Percentiles rank a stretch among this genome's conserved stretches.
phyloP scores from a whole-genome alignment of 1,140 invertebrate species.

The Anoplophora glabripennis region DNA sequence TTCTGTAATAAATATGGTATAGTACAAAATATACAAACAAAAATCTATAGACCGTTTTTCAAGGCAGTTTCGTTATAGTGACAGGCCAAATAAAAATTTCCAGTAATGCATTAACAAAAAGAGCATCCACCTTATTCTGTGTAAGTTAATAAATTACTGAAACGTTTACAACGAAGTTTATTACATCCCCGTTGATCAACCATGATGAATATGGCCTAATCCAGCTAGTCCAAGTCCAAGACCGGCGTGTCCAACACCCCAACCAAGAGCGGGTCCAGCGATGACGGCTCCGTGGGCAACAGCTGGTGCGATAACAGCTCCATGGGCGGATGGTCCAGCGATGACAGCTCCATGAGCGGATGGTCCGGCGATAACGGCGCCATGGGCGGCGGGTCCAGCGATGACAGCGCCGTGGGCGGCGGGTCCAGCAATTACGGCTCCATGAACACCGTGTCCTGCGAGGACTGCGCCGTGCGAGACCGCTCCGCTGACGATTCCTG shows the following conservation, averaged over 20 bases:
- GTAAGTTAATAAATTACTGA: neutral
- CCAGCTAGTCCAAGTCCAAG: conserved; percentile 3
- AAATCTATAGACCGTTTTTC: neutral
- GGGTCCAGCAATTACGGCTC: conserved; percentile 11
- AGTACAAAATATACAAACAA: neutral
- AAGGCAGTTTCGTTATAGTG: neutral
- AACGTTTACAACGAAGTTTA: neutral
- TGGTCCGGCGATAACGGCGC: conserved; percentile 22
- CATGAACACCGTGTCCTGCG: neutral
- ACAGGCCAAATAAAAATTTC: neutral
- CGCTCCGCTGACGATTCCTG: conserved; percentile 4
- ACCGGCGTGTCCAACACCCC: neutral
- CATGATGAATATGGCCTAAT: neutral
- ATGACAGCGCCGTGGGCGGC: conserved; percentile 17
- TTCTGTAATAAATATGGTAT: neutral
- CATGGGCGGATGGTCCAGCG: conserved; percentile 15
- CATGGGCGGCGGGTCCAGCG: conserved; percentile 21
- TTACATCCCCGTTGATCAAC: conserved; percentile 8
- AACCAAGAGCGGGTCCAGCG: conserved; percentile 17
- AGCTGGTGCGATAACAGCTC: neutral
- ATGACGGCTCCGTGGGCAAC: conserved; percentile 2
- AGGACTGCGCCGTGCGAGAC: conserved; percentile 17
- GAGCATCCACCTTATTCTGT: neutral
- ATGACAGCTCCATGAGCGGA: conserved; percentile 21
- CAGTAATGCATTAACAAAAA: conserved; percentile 1